phyloP scores from a whole-genome alignment of 2,113 vertebrate species.

The Pygoscelis antarcticus region DNA sequence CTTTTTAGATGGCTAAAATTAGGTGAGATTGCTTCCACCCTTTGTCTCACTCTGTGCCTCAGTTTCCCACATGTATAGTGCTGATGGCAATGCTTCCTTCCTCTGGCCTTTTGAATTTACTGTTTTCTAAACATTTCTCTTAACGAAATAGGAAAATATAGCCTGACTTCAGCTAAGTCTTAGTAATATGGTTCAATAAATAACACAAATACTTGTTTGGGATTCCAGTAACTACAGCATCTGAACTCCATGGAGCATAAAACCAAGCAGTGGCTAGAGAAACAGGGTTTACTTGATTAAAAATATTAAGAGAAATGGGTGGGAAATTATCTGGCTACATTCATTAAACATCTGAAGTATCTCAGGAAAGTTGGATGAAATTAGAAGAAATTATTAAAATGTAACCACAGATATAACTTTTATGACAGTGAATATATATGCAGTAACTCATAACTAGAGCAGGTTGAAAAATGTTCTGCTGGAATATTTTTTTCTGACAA shows the following conservation, averaged over 20 bases:
- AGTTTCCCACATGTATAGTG: not conserved
- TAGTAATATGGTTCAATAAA: not conserved
- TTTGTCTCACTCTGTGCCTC: not conserved
- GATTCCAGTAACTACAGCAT: not conserved
- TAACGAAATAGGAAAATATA: not conserved
- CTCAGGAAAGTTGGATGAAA: not conserved
- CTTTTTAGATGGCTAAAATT: not conserved
- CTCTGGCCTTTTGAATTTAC: not conserved
- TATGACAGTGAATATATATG: not conserved
- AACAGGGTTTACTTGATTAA: not conserved
- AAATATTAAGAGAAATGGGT: not conserved
- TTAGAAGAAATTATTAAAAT: conserved; percentile 36
- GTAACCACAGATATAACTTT: conserved; percentile 1
- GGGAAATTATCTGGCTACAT: not conserved
- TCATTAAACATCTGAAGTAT: conserved; percentile 18
- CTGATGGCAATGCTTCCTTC: not conserved
- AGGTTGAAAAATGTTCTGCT: conserved; percentile 21
- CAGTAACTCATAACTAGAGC: not conserved
- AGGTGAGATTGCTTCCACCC: not conserved
- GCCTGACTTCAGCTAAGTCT: not conserved
- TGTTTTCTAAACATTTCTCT: not conserved
- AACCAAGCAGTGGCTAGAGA: not conserved
- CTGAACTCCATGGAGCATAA: not conserved
- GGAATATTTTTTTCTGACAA: conserved; percentile 2
- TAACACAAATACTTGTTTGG: not conserved